Evolutionary conservation across 2,113 vertebrate species (phyloP).

Genomic region (Oreochromis niloticus): DNA sequence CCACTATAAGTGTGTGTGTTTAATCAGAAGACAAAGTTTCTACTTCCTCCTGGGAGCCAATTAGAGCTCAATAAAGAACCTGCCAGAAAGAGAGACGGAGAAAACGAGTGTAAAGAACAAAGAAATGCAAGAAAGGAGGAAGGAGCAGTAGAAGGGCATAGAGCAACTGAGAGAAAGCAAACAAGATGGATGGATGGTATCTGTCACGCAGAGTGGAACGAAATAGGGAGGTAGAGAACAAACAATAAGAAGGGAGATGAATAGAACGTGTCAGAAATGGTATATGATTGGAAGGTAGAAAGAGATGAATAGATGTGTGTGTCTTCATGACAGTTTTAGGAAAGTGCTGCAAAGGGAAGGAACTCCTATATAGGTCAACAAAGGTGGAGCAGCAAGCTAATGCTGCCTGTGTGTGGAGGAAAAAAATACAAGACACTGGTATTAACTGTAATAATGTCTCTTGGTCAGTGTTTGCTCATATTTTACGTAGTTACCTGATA

Average conservation of each 20-base stretch:
- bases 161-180: slow-evolving; percentile 26
- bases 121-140: background rate
- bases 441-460: background rate
- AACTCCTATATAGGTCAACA: slow-evolving; percentile 49
- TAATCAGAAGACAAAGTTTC: slow-evolving; percentile 57
- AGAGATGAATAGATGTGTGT: slow-evolving; percentile 41
- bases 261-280: slow-evolving; percentile 49
- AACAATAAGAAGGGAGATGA: slow-evolving; percentile 51
- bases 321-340: slow-evolving; percentile 9
- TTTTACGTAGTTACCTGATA: background rate
- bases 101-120: slow-evolving; percentile 9
- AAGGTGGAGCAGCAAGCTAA: slow-evolving; percentile 6
- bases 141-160: slow-evolving; percentile 32
- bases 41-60: slow-evolving; percentile 65
- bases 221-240: slow-evolving; percentile 33
- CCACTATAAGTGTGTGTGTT: slow-evolving; percentile 42
- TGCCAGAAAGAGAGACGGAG: slow-evolving; percentile 17
- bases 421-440: background rate
- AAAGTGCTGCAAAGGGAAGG: background rate
- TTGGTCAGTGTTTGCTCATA: background rate
- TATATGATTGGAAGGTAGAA: slow-evolving; percentile 47
- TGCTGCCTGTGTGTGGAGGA: background rate
- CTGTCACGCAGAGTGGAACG: slow-evolving; percentile 28
- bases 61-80: slow-evolving; percentile 62
- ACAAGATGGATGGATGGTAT: slow-evolving; percentile 52